Base-by-base conservation (phyloP, 2,113 vertebrate species). In the Hepsetus odoe region DNA sequence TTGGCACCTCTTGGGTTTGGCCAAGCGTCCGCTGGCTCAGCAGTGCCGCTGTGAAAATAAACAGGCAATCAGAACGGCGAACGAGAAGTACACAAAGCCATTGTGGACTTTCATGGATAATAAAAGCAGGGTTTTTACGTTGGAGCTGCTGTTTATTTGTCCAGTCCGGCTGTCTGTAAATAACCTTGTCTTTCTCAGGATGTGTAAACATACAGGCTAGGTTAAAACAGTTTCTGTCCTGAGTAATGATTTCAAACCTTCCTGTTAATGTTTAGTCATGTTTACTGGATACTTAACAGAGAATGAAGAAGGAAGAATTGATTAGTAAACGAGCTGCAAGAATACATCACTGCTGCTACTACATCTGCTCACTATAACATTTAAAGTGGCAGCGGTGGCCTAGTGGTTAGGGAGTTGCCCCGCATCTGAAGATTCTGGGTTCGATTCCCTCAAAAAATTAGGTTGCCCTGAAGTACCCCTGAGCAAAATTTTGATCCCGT, bases 241-340 rank as follows among this genome's bases (percentile, higher is more conserved):
- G 80, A 90, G 89, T 92, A 93, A 92, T 95, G 93, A 95, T 92
- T 86, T 91, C 88, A 95, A 95, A 96, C 89, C 91, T 95, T 94
- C 92, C 92, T 97, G 95, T 95, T 97, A 95, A 95, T 94, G 95
- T 95, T 96, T 94, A 95, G 94, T 94, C 93, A 95, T 95, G 93
- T 95, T 92, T 71, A 82, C 61, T 82, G 74, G 75, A 81, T 82
- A 81, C 64, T 70, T 84, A 83, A 81, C 72, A 28, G 26, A 66
- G 66, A 79, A 70, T 61, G 62, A 76, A 81, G 40, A 49, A 22
- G 40, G 59, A 32, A 68, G 51, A 61, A n/a, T 30, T 38, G 30
- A 67, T 69, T 53, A 53, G 55, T 58, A 53, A 69, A 61, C 7
- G 13, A 68, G 66, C 28, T 11, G 30, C 26, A 30, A 40, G 55